Evolutionary conservation across 2,888 invertebrate species (phyloP).

Genomic region (Drosophila diplacantha): DNA sequence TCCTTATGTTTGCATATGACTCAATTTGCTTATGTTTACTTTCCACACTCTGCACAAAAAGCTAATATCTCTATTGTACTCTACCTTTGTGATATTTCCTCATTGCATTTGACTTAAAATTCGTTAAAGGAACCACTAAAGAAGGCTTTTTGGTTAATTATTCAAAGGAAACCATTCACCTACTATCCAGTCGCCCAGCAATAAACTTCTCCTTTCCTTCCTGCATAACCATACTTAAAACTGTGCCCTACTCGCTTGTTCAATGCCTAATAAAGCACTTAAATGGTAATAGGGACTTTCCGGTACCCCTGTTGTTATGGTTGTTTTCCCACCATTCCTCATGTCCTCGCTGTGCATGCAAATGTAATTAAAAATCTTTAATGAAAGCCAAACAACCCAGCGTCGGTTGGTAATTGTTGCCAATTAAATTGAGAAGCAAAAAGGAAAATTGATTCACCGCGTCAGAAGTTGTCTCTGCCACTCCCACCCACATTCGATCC

Average conservation of each 20-base stretch:
- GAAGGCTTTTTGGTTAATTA: not conserved
- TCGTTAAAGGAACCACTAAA: not conserved
- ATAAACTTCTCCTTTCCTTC: not conserved
- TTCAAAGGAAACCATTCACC: not conserved
- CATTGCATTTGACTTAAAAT: not conserved
- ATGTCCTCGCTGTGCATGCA: conserved; percentile 8
- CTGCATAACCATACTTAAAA: not conserved
- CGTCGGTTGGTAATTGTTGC: conserved; percentile 23
- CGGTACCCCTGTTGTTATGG: not conserved
- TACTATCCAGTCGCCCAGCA: too few species aligned
- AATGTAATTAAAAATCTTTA: conserved; percentile 33
- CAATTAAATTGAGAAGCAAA: conserved; percentile 29
- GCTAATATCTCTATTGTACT: not conserved
- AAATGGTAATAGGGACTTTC: not conserved
- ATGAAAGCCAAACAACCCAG: conserved; percentile 18
- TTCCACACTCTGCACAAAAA: conserved; percentile 1
- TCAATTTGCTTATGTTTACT: not conserved
- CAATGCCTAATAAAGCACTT: not conserved
- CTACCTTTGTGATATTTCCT: not conserved
- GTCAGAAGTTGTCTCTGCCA: conserved; percentile 1
- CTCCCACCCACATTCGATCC: not conserved
- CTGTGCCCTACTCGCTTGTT: not conserved
- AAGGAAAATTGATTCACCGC: conserved; percentile 18
- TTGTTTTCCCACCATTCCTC: conserved; percentile 7
- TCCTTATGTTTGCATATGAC: not conserved